phyloP scores from a whole-genome alignment of 2,113 vertebrate genomes.

The Tetraodon nigroviridis region DNA sequence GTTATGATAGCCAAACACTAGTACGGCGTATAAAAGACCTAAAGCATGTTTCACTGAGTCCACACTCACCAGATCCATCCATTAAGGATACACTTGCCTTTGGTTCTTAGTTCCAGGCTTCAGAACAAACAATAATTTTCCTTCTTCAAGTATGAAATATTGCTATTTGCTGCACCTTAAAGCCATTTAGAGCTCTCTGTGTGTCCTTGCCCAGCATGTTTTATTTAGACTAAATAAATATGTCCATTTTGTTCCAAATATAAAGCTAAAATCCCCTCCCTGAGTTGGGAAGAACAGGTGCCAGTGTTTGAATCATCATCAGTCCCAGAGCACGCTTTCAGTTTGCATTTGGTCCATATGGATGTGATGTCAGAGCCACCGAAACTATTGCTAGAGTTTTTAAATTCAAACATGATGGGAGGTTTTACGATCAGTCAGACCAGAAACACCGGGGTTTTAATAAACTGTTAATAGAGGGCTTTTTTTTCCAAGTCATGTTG shows the following conservation, averaged over 20 bases:
- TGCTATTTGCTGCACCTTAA: conserved; percentile 36
- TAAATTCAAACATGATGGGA: too few relatives aligned
- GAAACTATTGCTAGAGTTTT: background rate
- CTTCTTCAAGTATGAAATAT: conserved; percentile 36
- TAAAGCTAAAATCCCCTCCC: conserved; percentile 52
- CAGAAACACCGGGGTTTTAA: too few relatives aligned
- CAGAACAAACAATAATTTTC: background rate
- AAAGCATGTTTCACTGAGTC: too few relatives aligned
- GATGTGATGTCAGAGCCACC: background rate
- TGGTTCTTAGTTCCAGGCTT: background rate
- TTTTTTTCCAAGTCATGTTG: background rate
- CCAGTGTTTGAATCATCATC: conserved; percentile 27
- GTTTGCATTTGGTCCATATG: conserved; percentile 16
- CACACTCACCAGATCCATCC: too few relatives aligned
- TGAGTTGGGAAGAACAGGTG: conserved; percentile 45
- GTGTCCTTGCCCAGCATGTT: conserved; percentile 45
- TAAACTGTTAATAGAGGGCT: background rate
- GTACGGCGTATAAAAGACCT: too few relatives aligned
- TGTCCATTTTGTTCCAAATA: conserved; percentile 68
- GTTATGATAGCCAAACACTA: too few relatives aligned
- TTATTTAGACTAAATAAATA: conserved; percentile 68
- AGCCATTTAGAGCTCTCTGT: conserved; percentile 38
- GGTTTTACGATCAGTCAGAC: too few relatives aligned
- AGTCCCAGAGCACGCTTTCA: conserved; percentile 16
- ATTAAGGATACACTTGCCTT: background rate